phyloP scores from a whole-genome alignment of 2,888 invertebrate genomes.

The Heliconius hortense region DNA sequence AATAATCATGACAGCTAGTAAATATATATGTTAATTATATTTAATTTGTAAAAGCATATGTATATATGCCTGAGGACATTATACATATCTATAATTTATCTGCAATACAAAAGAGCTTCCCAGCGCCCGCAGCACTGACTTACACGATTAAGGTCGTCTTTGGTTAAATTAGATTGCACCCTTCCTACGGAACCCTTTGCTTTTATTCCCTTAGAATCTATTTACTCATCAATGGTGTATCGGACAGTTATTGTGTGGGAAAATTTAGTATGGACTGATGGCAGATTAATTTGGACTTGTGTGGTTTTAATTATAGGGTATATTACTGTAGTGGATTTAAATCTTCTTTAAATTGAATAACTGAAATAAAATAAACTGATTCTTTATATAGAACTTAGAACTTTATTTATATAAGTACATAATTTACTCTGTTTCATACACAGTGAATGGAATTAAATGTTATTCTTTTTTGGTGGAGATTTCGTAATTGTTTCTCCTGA shows the following conservation, averaged over 20 bases:
- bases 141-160: slow-evolving; percentile 63
- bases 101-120: slow-evolving; percentile 27
- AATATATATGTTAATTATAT: no score
- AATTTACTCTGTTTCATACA: no score
- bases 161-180: slow-evolving; percentile 75
- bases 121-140: slow-evolving; percentile 50
- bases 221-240: slow-evolving; percentile 50
- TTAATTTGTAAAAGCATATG: not conserved
- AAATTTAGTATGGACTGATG: slow-evolving; percentile 56
- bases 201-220: slow-evolving; percentile 54
- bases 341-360: no score
- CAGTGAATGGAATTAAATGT: no score
- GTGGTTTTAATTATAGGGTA: slow-evolving; percentile 25
- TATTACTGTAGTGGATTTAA: not conserved
- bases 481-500: no score
- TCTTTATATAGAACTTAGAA: no score
- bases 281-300: slow-evolving; percentile 38
- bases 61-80: slow-evolving; percentile 32
- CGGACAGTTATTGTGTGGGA: slow-evolving; percentile 56
- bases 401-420: no score
- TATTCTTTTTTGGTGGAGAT: no score
- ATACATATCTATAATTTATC: slow-evolving; percentile 36
- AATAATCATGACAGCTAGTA: no score
- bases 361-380: no score
- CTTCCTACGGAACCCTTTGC: slow-evolving; percentile 61